Evolutionary conservation across 1,140 invertebrate species (phyloP), one percentile per base, ranked within the genome.

Genomic region (Agrypnia vestita): DNA sequence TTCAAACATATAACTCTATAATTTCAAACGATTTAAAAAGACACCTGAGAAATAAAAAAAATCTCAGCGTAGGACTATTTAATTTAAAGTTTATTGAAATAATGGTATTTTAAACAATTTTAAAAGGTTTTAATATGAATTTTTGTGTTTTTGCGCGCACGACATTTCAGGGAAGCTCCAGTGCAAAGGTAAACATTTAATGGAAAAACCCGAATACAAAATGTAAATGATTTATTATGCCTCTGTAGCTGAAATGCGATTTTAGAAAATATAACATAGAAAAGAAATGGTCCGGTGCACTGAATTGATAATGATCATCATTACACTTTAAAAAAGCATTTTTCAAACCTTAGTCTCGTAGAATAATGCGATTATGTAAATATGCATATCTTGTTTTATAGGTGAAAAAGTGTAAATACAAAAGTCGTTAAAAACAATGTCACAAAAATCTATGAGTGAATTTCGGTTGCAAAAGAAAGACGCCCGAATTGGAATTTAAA

Each of bases 91-190:
- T 35, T 35, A 3, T 35, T 35, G 1, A 35, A 35, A 35, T 35
- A 35, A 35, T 35, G 25, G 6, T 6, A 35, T 35, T 35, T 35
- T 35, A 35, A 35, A 35, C 6, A 35, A 35, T 35, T 35, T 35
- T 35, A 35, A 56, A 56, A 17, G 17, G n/a, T 56, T 12, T 78
- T 84, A 76, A 79, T 80, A 56, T 47, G 15, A 75, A 73, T 77
- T 80, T 81, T 83, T 78, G 19, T 79, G 56, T 79, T 81, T 81
- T 85, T 49, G 44, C 55, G 80, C 84, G 84, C 83, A 76, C 86
- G 86, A 81, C 86, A 86, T 84, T 86, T 85, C 87, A 89, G 88
- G 88, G 87, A 79, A 86, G 87, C 80, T 86, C 86, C 82, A 86
- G 86, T 73, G 85, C 85, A 83, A 89, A 89, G 88, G 88, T 89